A percentile compares a stretch with the other conserved stretches of the same genome.
Evolutionary conservation across 2,888 invertebrate species (phyloP).

Genomic region (Limulus polyphemus): DNA sequence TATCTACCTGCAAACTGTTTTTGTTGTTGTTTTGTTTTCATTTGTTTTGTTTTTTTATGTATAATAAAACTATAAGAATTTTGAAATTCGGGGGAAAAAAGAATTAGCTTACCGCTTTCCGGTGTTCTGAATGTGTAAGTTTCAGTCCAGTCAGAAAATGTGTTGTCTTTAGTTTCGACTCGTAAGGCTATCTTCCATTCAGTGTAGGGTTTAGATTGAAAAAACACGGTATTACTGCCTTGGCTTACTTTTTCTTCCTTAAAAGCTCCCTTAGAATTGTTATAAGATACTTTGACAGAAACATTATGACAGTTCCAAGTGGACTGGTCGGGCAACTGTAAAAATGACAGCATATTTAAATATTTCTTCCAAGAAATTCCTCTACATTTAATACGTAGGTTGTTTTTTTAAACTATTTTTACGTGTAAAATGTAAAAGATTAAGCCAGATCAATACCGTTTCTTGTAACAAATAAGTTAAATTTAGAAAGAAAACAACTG

Average conservation of each 20-base stretch:
- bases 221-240: not conserved
- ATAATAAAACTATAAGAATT: too few relatives aligned
- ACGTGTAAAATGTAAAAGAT: too few relatives aligned
- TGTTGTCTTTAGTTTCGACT: not conserved
- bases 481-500: too few relatives aligned
- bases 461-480: too few relatives aligned
- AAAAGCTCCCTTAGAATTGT: not conserved
- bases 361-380: too few relatives aligned
- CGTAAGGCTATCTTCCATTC: not conserved
- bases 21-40: too few relatives aligned
- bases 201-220: not conserved
- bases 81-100: too few relatives aligned
- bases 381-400: too few relatives aligned
- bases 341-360: not conserved
- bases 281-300: not conserved
- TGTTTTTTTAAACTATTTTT: too few relatives aligned
- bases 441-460: too few relatives aligned
- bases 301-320: not conserved
- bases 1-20: too few relatives aligned
- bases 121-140: not conserved
- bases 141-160: not conserved
- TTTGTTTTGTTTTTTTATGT: too few relatives aligned
- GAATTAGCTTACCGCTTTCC: not conserved
- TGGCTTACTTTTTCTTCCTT: not conserved
- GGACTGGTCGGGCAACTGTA: not conserved